Evolutionary conservation across 2,888 invertebrate genomes (phyloP).

Genomic region (Machimus atricapillus): DNA sequence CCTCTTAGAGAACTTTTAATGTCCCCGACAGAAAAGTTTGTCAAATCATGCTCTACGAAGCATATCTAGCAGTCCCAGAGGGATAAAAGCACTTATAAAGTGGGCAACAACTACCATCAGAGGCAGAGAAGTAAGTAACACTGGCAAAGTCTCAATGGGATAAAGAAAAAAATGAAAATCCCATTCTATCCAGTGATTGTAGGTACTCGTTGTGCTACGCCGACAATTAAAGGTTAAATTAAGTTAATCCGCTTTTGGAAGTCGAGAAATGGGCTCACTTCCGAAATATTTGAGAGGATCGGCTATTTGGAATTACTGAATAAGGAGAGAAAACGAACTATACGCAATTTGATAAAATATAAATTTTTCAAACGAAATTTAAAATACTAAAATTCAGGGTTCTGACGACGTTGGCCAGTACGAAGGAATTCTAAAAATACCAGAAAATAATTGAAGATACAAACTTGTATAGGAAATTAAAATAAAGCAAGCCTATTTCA

Average conservation of each 20-base stretch:
- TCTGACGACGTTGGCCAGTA: too few relatives aligned
- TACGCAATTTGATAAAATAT: neutral
- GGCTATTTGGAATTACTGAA: neutral
- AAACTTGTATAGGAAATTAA: too few relatives aligned
- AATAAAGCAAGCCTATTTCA: too few relatives aligned
- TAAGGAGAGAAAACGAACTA: neutral
- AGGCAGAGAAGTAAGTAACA: neutral
- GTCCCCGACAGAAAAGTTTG: slow-evolving; percentile 9
- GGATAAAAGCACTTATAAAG: slow-evolving; percentile 13
- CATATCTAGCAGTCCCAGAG: slow-evolving; percentile 12
- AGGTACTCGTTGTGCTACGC: neutral
- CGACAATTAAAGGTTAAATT: slow-evolving; percentile 18
- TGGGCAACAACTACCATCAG: neutral
- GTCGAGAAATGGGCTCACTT: neutral
- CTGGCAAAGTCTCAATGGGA: neutral
- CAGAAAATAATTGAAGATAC: too few relatives aligned
- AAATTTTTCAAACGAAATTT: neutral
- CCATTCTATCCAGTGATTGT: neutral
- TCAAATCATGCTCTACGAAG: slow-evolving; percentile 27
- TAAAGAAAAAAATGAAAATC: slow-evolving; percentile 1
- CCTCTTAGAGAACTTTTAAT: slow-evolving; percentile 24
- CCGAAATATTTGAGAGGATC: neutral
- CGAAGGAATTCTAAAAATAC: too few relatives aligned
- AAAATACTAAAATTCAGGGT: neutral
- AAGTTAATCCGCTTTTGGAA: slow-evolving; percentile 1